Evolutionary conservation across 2,797 vertebrate genomes (phyloP).

Genomic region (Pangasius sanitwongsei): DNA sequence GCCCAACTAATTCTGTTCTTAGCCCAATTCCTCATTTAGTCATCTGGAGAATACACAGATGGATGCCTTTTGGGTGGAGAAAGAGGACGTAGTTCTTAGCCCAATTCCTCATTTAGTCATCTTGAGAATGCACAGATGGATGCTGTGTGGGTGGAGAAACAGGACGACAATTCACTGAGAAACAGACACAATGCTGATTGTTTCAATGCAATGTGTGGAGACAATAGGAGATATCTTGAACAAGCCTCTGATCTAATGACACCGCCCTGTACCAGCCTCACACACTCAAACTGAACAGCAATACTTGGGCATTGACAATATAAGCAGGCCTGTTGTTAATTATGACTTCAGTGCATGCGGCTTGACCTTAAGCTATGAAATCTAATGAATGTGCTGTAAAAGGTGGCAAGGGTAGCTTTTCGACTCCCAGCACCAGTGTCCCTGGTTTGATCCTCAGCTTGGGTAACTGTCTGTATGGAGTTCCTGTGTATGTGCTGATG

Average conservation of each 20-base stretch:
- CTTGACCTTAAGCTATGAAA: background rate
- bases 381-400: background rate
- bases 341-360: background rate
- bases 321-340: background rate
- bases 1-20: conserved; percentile 16
- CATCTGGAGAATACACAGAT: conserved; percentile 35
- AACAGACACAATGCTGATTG: conserved; percentile 61
- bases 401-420: background rate
- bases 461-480: background rate
- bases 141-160: conserved; percentile 16
- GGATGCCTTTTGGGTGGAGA: conserved; percentile 21
- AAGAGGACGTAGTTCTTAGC: background rate
- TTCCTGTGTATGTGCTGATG: background rate
- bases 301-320: background rate
- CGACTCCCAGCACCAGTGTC: background rate
- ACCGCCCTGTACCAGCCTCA: conserved; percentile 56
- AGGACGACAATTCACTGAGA: conserved; percentile 17
- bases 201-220: conserved; percentile 61
- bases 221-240: conserved; percentile 58
- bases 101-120: conserved; percentile 27
- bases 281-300: conserved; percentile 22
- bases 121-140: conserved; percentile 35
- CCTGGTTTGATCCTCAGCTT: background rate
- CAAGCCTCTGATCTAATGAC: conserved; percentile 50
- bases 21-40: conserved; percentile 21